Percentiles rank a stretch among this genome's conserved stretches.
Evolutionary conservation across 30 jellyfish, hydroid and myxozoan genomes (phyloP).

Genomic region (Aurelia sp.): DNA sequence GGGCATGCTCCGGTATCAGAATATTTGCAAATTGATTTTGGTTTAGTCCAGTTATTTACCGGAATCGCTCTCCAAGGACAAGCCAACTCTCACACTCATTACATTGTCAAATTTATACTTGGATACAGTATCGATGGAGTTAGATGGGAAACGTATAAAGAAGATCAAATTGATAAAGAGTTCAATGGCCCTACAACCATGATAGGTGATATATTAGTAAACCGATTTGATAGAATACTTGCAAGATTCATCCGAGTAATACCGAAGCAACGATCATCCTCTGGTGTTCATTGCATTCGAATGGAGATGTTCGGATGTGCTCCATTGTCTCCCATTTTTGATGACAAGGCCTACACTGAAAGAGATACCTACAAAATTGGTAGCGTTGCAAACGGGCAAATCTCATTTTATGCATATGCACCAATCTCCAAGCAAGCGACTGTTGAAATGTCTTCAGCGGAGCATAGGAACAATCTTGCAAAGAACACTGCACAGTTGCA

Average conservation of each 20-base stretch:
- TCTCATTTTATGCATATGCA: background rate
- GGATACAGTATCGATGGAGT: conserved; percentile 23
- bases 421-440: background rate
- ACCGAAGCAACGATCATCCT: background rate
- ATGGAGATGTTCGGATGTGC: conserved; percentile 29
- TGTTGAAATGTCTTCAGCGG: background rate
- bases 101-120: background rate
- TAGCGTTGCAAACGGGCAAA: background rate
- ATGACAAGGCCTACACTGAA: too few species aligned
- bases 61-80: conserved; percentile 43
- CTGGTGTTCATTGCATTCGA: background rate
- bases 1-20: background rate
- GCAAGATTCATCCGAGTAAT: conserved; percentile 15
- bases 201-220: background rate
- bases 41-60: background rate
- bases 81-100: background rate
- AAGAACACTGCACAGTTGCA: background rate
- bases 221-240: conserved; percentile 3
- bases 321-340: too few species aligned
- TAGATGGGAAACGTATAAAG: conserved; percentile 2
- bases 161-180: background rate
- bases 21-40: conserved; percentile 17
- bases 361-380: background rate
- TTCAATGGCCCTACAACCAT: background rate
- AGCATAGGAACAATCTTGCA: background rate